Conservation (phyloP, 2,888 invertebrate genomes). For the Xanthia icteritia region DNA sequence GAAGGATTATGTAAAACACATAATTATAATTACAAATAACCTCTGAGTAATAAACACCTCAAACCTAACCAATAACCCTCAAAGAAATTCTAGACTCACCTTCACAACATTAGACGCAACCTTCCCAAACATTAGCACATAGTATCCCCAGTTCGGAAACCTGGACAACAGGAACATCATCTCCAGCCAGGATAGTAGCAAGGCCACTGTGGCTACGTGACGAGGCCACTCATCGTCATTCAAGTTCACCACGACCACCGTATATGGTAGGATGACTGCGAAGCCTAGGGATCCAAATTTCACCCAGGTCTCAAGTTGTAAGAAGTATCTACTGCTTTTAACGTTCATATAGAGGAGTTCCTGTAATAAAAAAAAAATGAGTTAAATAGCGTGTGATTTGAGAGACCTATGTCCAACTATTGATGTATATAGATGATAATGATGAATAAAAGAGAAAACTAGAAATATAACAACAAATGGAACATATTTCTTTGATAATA, state of each 20-base stretch:
- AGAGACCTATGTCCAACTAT: no score
- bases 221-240: slow-evolving; percentile 82
- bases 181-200: slow-evolving; percentile 90
- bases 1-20: neutral
- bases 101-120: slow-evolving; percentile 90
- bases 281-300: slow-evolving; percentile 88
- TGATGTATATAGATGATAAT: neutral
- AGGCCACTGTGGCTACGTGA: slow-evolving; percentile 88
- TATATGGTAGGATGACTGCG: slow-evolving; percentile 83
- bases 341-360: slow-evolving; percentile 89
- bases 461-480: neutral
- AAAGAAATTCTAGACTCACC: slow-evolving; percentile 73
- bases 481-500: neutral
- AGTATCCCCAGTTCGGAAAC: slow-evolving; percentile 90
- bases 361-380: slow-evolving; percentile 69
- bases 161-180: slow-evolving; percentile 90
- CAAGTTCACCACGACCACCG: slow-evolving; percentile 72
- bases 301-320: slow-evolving; percentile 90
- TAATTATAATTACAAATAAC: no score
- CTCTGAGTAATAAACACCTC: neutral
- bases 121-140: slow-evolving; percentile 91
- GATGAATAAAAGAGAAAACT: neutral
- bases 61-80: neutral
- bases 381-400: neutral
- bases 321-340: slow-evolving; percentile 86